A percentile compares a stretch with the other conserved stretches of the same genome.
phyloP scores from a whole-genome alignment of 2,797 vertebrate genomes.

The Sebastes flavidus region DNA sequence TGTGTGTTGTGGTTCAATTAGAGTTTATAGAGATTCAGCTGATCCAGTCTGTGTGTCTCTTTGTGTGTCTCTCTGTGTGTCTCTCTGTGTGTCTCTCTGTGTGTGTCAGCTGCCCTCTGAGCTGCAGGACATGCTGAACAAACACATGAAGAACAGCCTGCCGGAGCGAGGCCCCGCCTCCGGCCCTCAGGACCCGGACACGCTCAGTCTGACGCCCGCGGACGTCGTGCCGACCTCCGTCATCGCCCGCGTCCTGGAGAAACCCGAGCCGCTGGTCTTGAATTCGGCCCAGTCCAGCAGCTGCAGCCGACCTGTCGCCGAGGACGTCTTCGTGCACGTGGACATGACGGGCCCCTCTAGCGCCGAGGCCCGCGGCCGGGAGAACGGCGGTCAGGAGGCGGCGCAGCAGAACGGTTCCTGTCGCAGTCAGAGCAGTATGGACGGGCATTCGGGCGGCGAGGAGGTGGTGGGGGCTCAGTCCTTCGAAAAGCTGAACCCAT shows the following conservation, averaged over 20 bases:
- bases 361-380: slow-evolving; percentile 40
- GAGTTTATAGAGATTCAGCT: too few species aligned
- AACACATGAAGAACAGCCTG: slow-evolving; percentile 89
- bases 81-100: neutral
- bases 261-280: slow-evolving; percentile 93
- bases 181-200: slow-evolving; percentile 81
- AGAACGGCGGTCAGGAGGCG: neutral
- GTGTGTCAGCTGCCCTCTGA: slow-evolving; percentile 90
- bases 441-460: slow-evolving; percentile 79
- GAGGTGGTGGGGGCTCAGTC: slow-evolving; percentile 68
- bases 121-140: slow-evolving; percentile 97
- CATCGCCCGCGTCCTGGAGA: slow-evolving; percentile 95
- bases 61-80: neutral
- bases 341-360: slow-evolving; percentile 89
- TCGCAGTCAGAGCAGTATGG: slow-evolving; percentile 79
- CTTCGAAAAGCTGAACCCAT: slow-evolving; percentile 94
- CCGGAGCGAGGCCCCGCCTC: slow-evolving; percentile 77
- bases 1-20: neutral
- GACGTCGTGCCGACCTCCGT: slow-evolving; percentile 94
- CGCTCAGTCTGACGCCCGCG: slow-evolving; percentile 86
- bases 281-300: slow-evolving; percentile 95
- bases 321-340: slow-evolving; percentile 97
- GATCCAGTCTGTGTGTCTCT: neutral
- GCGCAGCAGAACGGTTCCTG: slow-evolving; percentile 88
- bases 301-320: slow-evolving; percentile 86